Percentiles rank a stretch among this genome's conserved stretches.
These are phyloP conservation scores for Pseudolaguvia tuberculata DNA, from an alignment of 2,113 vertebrate species.

Conservation along the genomic window DNA sequence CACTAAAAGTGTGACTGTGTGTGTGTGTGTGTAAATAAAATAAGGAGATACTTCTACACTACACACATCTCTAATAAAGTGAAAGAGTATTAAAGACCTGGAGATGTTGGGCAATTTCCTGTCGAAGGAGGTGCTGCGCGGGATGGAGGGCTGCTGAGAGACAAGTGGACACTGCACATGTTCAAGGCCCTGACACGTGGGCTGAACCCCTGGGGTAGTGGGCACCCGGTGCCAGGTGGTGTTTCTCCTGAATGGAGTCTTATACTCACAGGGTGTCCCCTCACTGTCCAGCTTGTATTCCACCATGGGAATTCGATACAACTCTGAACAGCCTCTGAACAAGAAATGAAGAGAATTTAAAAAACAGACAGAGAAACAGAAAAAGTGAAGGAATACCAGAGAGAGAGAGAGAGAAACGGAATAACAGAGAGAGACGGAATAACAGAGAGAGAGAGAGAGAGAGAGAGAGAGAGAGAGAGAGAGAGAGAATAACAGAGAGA, in stretches of 20 bases:
- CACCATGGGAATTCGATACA: constrained; percentile 95
- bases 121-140: constrained; percentile 93
- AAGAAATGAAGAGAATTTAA: background rate
- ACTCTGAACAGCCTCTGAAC: constrained; percentile 89
- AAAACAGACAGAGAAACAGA: background rate
- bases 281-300: constrained; percentile 97
- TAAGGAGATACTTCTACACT: background rate
- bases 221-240: constrained; percentile 95
- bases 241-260: constrained; percentile 94
- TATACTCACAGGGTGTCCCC: constrained; percentile 94
- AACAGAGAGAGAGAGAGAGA: background rate
- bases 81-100: constrained; percentile 68
- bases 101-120: constrained; percentile 87
- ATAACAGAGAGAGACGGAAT: no score
- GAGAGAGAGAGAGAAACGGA: background rate
- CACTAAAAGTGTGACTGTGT: background rate
- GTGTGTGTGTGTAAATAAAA: background rate
- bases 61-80: background rate
- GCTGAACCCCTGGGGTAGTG: constrained; percentile 75
- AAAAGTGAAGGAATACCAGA: background rate
- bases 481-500: no score
- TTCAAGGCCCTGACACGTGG: constrained; percentile 81
- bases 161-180: constrained; percentile 84
- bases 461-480: constrained; percentile 19
- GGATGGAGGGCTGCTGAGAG: constrained; percentile 83